Evolutionary conservation across 2,888 invertebrate genomes (phyloP), one percentile per base, ranked within the genome.

Genomic region (Cerceris rybyensis): DNA sequence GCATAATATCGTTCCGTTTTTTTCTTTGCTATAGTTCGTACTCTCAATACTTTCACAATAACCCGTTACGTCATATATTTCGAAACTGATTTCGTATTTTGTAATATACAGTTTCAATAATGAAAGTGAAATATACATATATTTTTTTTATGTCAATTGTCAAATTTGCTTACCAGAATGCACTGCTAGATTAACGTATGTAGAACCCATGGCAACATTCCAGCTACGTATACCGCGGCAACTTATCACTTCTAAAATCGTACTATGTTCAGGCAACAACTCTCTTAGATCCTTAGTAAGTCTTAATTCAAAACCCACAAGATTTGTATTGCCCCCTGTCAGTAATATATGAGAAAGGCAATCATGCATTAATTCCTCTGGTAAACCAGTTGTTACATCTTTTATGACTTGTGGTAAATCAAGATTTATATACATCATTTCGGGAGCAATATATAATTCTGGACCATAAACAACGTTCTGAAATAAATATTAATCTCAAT

Each of bases 191-290:
- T 91, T 90, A 83, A 93, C 90, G 78, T 92, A 91, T 52, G 92
- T 92, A 66, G 93, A 92, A 64, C 93, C 93, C 92, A 93, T 91
- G 43, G 92, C 92, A 39, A 92, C 92, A 82, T 92, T 92, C 92
- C 92, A 93, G 75, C 92, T 92, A 77, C 91, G 91, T 43, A 90
- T 90, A 73, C 92, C 92, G 46, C 91, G 91, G 82, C 90, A 92
- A 81, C 89, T 91, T 77, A 84, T 88, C 17, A 93, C 91, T 75
- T 92, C 91, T 67, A 93, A 87, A 75, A 93, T 91, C 46, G 88
- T 84, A 50, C 90, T 91, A 76, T 92, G 87, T 46, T 92, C 89
- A 8, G 93, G 93, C 64, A 93, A 86, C 72, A 91, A 70, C 67
- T 92, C 91, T 55, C 88, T 83, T 70, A 93, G 85, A 87, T 93